Conservation (phyloP, 2,797 vertebrate species). For the Pseudopleuronectes americanus region DNA sequence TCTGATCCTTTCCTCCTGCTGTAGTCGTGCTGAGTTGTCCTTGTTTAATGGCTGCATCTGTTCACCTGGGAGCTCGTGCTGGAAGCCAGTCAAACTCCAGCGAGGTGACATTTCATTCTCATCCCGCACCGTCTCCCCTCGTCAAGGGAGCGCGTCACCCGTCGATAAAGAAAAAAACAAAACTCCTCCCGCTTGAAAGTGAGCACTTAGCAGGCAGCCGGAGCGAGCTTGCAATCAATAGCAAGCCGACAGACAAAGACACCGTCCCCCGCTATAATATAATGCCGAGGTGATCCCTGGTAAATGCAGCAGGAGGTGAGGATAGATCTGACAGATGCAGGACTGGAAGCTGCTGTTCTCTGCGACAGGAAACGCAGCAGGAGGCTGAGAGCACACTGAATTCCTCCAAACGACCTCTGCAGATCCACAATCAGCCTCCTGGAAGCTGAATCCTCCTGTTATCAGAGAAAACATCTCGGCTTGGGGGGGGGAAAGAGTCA, state of each 20-base stretch:
- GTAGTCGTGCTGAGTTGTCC: neutral
- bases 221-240: constrained; percentile 52
- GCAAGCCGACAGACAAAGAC: constrained; percentile 52
- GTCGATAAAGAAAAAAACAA: constrained; percentile 30
- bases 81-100: constrained; percentile 17
- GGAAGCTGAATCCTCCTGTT: constrained; percentile 4
- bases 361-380: constrained; percentile 2
- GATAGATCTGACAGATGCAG: constrained; percentile 6
- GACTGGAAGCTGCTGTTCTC: constrained; percentile 11
- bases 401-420: constrained; percentile 3
- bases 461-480: neutral
- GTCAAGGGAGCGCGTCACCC: neutral
- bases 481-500: neutral
- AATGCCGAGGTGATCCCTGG: neutral
- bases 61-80: constrained; percentile 29
- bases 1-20: neutral
- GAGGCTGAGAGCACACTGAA: constrained; percentile 10
- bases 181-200: constrained; percentile 3
- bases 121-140: constrained; percentile 3
- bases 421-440: constrained; percentile 3
- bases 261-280: constrained; percentile 26
- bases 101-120: constrained; percentile 43
- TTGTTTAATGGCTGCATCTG: constrained; percentile 19
- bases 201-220: constrained; percentile 33
- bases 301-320: constrained; percentile 46